Conservation (phyloP, 2,797 vertebrate species). For the Tolypeutes matacus region DNA sequence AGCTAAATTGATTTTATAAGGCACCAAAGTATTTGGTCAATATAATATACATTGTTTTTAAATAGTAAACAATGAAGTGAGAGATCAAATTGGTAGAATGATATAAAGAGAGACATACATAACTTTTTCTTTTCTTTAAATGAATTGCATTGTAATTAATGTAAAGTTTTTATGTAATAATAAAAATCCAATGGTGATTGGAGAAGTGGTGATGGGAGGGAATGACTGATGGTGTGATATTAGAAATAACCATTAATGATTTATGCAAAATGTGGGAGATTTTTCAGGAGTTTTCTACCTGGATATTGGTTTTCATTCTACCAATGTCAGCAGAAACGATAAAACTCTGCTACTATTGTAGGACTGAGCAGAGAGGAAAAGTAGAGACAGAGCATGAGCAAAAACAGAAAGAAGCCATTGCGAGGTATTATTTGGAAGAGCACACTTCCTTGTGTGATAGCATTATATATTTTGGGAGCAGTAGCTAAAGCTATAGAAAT, state of each 20-base stretch:
- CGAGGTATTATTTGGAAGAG: neutral
- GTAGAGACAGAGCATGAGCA: neutral
- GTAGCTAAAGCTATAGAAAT: neutral
- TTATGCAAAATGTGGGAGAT: neutral
- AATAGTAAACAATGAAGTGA: neutral
- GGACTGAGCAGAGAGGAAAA: neutral
- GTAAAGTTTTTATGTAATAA: neutral
- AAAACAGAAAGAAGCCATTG: neutral
- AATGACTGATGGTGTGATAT: neutral
- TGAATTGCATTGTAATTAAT: neutral
- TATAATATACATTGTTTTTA: neutral
- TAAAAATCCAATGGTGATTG: neutral
- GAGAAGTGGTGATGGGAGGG: neutral
- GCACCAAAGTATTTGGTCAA: neutral
- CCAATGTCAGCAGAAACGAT: neutral
- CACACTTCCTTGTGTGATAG: neutral
- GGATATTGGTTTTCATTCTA: neutral
- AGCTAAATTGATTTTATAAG: conserved; percentile 1
- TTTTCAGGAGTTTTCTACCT: neutral
- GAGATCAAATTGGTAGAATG: neutral
- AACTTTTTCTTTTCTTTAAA: neutral
- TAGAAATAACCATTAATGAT: neutral
- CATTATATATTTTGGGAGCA: neutral
- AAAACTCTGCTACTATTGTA: neutral
- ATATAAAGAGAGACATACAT: neutral